Percentiles rank a stretch among this genome's conserved stretches.
Conservation (phyloP, 2,888 invertebrate genomes). For the Bugula neritina region DNA sequence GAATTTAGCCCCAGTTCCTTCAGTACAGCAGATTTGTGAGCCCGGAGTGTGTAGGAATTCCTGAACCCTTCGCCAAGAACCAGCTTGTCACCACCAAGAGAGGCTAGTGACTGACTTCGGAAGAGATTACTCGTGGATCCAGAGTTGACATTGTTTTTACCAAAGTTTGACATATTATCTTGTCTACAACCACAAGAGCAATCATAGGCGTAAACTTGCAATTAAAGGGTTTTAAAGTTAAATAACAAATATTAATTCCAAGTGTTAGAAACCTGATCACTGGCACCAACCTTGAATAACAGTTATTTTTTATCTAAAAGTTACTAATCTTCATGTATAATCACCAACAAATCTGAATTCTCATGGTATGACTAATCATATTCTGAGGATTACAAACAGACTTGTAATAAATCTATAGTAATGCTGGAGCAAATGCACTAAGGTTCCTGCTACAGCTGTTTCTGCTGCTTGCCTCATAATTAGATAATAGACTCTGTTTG, state of each 20-base stretch:
- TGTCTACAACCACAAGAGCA: not conserved
- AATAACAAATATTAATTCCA: too few species aligned
- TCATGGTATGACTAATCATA: too few species aligned
- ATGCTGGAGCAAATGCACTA: not conserved
- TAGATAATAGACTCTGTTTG: not conserved
- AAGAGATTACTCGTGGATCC: constrained; percentile 13
- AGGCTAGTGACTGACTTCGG: constrained; percentile 19
- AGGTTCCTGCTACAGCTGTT: not conserved
- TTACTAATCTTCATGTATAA: too few species aligned
- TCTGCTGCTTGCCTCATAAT: not conserved
- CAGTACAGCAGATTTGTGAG: not conserved
- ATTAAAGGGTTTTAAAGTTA: too few species aligned
- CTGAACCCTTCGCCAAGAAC: constrained; percentile 25
- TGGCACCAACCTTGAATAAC: too few species aligned
- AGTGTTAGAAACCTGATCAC: too few species aligned
- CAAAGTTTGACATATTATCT: constrained; percentile 6
- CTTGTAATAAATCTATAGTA: too few species aligned
- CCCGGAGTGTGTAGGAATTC: not conserved
- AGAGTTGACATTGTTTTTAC: not conserved
- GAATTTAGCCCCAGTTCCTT: constrained; percentile 25
- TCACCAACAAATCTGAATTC: too few species aligned
- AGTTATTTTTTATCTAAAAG: too few species aligned
- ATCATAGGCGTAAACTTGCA: too few species aligned
- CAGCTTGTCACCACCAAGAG: constrained; percentile 8
- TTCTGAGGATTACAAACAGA: too few species aligned